Evolutionary conservation across 1,140 invertebrate species (phyloP).

Genomic region (Pentalonia nigronervosa): DNA sequence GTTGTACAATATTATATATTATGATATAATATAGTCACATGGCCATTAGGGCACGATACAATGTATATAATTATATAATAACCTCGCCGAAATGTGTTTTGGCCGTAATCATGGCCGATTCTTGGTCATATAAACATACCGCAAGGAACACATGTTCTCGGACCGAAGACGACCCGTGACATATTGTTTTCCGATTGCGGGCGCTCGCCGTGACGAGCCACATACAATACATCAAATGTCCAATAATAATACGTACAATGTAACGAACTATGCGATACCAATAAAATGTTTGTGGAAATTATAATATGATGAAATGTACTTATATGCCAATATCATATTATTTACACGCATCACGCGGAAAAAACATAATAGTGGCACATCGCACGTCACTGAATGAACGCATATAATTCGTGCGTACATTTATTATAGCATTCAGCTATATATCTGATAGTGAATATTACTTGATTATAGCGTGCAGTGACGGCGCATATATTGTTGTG

Average conservation of each 20-base stretch:
- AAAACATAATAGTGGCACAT: too few species aligned
- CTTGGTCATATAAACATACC: neutral
- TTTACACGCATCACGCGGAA: neutral
- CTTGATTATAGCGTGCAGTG: too few species aligned
- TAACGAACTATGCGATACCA: neutral
- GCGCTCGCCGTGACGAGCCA: neutral
- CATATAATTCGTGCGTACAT: neutral
- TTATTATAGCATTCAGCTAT: neutral
- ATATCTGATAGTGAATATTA: neutral
- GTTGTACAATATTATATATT: neutral
- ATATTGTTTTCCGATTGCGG: neutral
- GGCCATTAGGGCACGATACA: neutral
- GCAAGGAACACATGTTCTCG: neutral
- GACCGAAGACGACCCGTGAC: neutral
- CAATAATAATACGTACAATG: neutral
- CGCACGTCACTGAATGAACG: too few species aligned
- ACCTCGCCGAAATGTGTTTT: neutral
- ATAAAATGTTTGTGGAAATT: neutral
- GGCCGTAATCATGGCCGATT: neutral
- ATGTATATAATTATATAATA: neutral
- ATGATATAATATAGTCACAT: neutral
- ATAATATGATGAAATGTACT: neutral
- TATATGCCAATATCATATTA: neutral
- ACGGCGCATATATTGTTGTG: too few species aligned
- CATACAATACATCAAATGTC: neutral